A percentile compares a stretch with the other conserved stretches of the same genome.
These are phyloP conservation scores for Diadumene lineata DNA, from an alignment of 92 coral and sea anemone genomes.

Conservation along the genomic window DNA sequence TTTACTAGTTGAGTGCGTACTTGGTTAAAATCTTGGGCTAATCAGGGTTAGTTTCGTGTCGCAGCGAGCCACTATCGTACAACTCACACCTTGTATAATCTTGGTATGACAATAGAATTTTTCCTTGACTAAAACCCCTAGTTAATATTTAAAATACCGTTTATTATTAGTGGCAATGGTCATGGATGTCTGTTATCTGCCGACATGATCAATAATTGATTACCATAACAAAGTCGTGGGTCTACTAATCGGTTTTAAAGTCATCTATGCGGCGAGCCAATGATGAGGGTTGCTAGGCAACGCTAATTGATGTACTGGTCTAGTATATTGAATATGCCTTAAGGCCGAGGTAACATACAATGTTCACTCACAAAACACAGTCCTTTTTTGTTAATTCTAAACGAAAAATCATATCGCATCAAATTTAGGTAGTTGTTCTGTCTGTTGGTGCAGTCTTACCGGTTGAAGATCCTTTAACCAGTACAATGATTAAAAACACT, in stretches of 20 bases:
- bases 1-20: not conserved
- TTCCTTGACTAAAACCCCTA: not conserved
- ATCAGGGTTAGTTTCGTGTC: not conserved
- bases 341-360: not conserved
- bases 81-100: not conserved
- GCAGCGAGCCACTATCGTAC: not conserved
- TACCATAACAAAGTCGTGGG: not conserved
- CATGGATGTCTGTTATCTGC: not conserved
- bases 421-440: no score
- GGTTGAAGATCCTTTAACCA: no score
- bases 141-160: not conserved
- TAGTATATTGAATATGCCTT: not conserved
- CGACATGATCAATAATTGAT: not conserved
- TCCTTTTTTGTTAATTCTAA: not conserved
- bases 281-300: not conserved
- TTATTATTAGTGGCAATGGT: not conserved
- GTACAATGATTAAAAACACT: no score
- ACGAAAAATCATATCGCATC: not conserved
- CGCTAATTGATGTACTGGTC: not conserved
- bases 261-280: not conserved
- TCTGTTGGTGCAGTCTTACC: no score
- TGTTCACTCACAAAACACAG: not conserved
- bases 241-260: not conserved
- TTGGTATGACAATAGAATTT: not conserved
- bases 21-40: not conserved